A percentile compares a stretch with the other conserved stretches of the same genome.
These are phyloP conservation scores for Eupithecia vulgata DNA, from an alignment of 2,888 invertebrate genomes.

Conservation along the genomic window DNA sequence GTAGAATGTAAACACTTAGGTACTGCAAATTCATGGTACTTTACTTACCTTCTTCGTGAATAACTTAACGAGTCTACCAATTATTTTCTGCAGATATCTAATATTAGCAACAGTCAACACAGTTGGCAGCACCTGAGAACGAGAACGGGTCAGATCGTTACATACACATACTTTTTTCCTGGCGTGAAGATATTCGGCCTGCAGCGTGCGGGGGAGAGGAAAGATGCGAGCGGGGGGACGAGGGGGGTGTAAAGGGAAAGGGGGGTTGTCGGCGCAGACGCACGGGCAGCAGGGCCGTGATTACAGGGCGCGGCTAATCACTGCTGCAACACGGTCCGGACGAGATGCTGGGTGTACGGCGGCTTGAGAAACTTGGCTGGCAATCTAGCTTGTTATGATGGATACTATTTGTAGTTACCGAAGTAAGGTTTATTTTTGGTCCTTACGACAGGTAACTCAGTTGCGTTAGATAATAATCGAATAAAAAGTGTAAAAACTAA, in stretches of 20 bases:
- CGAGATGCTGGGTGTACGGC: slow-evolving; percentile 52
- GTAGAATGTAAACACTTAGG: slow-evolving; percentile 1
- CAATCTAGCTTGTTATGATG: not conserved
- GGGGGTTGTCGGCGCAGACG: slow-evolving; percentile 73
- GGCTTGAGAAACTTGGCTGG: not conserved
- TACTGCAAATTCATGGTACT: not conserved
- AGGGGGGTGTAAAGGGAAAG: slow-evolving; percentile 38
- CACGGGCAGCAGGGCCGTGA: slow-evolving; percentile 78
- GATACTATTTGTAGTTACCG: no score
- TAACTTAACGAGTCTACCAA: not conserved
- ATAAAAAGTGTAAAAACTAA: not conserved
- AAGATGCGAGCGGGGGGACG: not conserved
- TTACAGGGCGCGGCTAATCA: slow-evolving; percentile 82
- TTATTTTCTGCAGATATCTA: not conserved
- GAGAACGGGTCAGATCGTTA: slow-evolving; percentile 81
- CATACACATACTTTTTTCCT: slow-evolving; percentile 61
- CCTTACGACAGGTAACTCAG: not conserved
- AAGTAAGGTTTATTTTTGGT: not conserved
- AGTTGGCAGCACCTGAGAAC: slow-evolving; percentile 33
- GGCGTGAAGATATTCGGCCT: slow-evolving; percentile 77
- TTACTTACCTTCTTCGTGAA: not conserved
- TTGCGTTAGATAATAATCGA: not conserved
- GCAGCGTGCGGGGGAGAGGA: slow-evolving; percentile 47
- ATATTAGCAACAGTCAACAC: not conserved
- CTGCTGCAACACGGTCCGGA: slow-evolving; percentile 68